Percentiles rank a stretch among this genome's conserved stretches.
Evolutionary conservation across 2,113 vertebrate genomes (phyloP).

Genomic region (Callipepla californica): DNA sequence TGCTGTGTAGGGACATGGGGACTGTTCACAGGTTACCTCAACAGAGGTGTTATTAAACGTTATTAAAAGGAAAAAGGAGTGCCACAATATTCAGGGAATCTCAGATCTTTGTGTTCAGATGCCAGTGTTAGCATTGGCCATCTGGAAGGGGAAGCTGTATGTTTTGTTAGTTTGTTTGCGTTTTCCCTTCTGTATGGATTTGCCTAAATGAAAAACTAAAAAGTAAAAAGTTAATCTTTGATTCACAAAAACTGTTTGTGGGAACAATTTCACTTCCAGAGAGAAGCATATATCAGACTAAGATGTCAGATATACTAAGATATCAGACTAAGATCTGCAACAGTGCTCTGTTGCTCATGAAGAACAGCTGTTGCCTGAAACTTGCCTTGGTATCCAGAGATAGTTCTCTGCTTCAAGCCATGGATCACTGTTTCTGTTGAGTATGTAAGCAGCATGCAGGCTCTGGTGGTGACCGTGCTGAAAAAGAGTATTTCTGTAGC

Average conservation of each 20-base stretch:
- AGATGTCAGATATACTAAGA: neutral
- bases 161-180: neutral
- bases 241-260: neutral
- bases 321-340: neutral
- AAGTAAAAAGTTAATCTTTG: neutral
- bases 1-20: neutral
- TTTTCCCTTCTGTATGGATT: neutral
- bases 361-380: neutral
- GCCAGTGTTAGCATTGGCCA: neutral
- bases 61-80: neutral
- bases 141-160: neutral
- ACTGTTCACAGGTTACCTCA: neutral
- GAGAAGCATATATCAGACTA: neutral
- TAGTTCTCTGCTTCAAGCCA: neutral
- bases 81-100: neutral
- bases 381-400: neutral
- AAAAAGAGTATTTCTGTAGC: too few relatives aligned
- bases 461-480: too few relatives aligned
- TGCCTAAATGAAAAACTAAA: neutral
- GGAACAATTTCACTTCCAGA: neutral
- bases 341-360: neutral
- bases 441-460: neutral
- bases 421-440: neutral
- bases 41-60: neutral
- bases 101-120: neutral